Conservation (phyloP, 2,113 vertebrate genomes). For the Centropus bengalensis region DNA sequence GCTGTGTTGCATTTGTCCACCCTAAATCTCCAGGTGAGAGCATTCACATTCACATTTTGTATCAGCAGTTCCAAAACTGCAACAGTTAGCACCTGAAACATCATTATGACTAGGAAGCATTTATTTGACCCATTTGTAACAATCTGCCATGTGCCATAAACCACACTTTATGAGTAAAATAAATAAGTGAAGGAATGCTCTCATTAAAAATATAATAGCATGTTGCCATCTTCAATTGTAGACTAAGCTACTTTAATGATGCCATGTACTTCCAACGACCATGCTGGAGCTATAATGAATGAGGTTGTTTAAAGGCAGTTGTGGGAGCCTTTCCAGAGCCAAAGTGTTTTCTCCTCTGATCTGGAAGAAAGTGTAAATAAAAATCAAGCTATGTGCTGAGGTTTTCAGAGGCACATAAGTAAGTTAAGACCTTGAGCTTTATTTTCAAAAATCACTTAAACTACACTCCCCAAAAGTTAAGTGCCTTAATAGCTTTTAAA, state of each 20-base stretch:
- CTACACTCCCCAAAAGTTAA: not conserved
- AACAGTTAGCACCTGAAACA: conserved; percentile 53
- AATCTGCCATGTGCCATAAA: conserved; percentile 74
- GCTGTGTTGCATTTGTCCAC: not conserved
- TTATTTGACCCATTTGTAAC: conserved; percentile 76
- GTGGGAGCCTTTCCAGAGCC: conserved; percentile 17
- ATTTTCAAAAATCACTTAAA: not conserved
- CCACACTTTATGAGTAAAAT: conserved; percentile 54
- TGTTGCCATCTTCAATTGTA: conserved; percentile 75
- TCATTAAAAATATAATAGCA: conserved; percentile 75
- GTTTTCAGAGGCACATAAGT: not conserved
- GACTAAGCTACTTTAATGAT: conserved; percentile 75
- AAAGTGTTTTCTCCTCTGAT: not conserved
- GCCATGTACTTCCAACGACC: conserved; percentile 50
- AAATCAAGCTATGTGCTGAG: not conserved
- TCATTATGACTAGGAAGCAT: conserved; percentile 63
- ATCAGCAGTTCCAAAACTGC: conserved; percentile 33
- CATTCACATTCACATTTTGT: not conserved
- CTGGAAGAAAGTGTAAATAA: not conserved
- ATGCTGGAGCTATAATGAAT: conserved; percentile 71
- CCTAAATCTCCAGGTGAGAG: not conserved
- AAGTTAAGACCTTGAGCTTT: not conserved
- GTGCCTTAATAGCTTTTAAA: not conserved
- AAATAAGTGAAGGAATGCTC: conserved; percentile 58
- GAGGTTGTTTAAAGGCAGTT: conserved; percentile 66